These are phyloP conservation scores for Caenorhabditis sinica DNA, from an alignment of 2,888 invertebrate genomes.

Conservation along the genomic window DNA sequence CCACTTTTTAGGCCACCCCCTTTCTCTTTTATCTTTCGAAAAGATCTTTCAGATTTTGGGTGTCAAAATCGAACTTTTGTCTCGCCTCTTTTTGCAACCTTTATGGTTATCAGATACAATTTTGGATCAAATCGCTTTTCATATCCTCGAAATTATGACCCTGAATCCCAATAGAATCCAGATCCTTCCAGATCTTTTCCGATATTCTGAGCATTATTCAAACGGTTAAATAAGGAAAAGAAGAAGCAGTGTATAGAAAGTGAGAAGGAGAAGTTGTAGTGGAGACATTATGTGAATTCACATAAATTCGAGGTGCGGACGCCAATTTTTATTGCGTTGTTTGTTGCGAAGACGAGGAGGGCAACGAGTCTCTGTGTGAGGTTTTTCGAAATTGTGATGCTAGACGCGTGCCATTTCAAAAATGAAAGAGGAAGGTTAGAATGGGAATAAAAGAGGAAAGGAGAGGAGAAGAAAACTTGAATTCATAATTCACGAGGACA, in stretches of 20 bases:
- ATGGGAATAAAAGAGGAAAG: slow-evolving; percentile 6
- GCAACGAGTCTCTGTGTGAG: slow-evolving; percentile 18
- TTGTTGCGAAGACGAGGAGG: slow-evolving; percentile 49
- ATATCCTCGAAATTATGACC: not conserved
- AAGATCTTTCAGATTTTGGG: slow-evolving; percentile 31
- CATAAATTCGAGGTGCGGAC: slow-evolving; percentile 60
- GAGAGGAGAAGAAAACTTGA: slow-evolving; percentile 12
- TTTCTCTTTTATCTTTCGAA: slow-evolving; percentile 26
- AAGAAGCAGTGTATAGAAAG: slow-evolving; percentile 15
- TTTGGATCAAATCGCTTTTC: not conserved
- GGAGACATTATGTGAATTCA: slow-evolving; percentile 55
- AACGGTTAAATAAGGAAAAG: not conserved
- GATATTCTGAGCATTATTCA: not conserved
- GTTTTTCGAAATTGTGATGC: slow-evolving; percentile 36
- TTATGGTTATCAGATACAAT: too few species aligned
- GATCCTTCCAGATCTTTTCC: not conserved
- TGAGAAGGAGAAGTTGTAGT: slow-evolving; percentile 6
- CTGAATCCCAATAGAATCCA: not conserved
- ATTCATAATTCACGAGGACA: not conserved
- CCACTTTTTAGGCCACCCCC: slow-evolving; percentile 37
- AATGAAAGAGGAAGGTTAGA: slow-evolving; percentile 29
- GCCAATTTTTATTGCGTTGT: slow-evolving; percentile 60
- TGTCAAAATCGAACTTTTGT: slow-evolving; percentile 21
- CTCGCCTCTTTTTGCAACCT: not conserved
- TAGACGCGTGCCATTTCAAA: slow-evolving; percentile 51